Percentiles rank a stretch among this genome's conserved stretches.
These are phyloP conservation scores for Drosophila truncata DNA, from an alignment of 1,140 invertebrate species.

Conservation along the genomic window DNA sequence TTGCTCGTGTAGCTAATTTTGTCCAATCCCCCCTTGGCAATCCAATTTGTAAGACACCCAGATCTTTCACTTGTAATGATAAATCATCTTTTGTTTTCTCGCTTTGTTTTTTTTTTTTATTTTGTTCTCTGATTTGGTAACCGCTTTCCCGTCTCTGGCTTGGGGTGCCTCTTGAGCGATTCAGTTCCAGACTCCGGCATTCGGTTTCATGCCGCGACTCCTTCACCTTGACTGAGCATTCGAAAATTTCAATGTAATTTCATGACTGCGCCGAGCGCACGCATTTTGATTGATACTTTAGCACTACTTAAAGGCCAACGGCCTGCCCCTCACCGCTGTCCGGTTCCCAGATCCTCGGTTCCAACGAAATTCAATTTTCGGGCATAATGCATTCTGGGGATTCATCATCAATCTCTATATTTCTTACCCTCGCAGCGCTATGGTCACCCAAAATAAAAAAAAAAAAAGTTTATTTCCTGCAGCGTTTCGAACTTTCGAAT, in stretches of 20 bases:
- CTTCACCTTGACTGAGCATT: conserved; percentile 53
- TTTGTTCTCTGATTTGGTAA: conserved; percentile 47
- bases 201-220: conserved; percentile 35
- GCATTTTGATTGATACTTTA: conserved; percentile 84
- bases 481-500: conserved; percentile 58
- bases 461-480: conserved; percentile 62
- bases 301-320: conserved; percentile 75
- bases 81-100: conserved; percentile 75
- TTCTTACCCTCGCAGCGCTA: no score
- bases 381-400: conserved; percentile 70
- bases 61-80: conserved; percentile 56
- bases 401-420: conserved; percentile 73
- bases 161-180: conserved; percentile 48
- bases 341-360: conserved; percentile 26
- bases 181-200: conserved; percentile 13
- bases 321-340: conserved; percentile 16
- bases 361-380: conserved; percentile 72
- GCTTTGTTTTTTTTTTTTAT: conserved; percentile 44
- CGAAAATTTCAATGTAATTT: conserved; percentile 76
- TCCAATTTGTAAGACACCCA: conserved; percentile 60
- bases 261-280: conserved; percentile 76
- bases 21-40: conserved; percentile 47
- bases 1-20: conserved; percentile 37
- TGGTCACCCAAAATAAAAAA: neutral
- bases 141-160: conserved; percentile 40